Percentiles rank a stretch among this genome's conserved stretches.
phyloP scores from a whole-genome alignment of 2,888 invertebrate species.

The Blera fallax region DNA sequence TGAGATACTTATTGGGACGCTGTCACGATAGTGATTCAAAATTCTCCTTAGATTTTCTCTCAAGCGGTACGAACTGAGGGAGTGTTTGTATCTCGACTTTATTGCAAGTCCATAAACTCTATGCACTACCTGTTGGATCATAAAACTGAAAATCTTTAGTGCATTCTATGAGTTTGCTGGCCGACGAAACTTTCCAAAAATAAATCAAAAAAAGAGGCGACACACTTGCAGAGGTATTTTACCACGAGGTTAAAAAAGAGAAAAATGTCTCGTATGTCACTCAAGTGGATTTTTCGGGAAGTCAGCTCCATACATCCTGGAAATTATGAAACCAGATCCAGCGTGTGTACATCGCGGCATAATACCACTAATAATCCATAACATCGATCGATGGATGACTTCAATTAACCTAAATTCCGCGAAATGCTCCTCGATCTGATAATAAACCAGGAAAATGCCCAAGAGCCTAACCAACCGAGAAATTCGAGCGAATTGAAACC shows the following conservation, averaged over 20 bases:
- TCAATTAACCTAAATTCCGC: constrained; percentile 66
- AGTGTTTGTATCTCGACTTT: not conserved
- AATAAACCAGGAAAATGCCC: constrained; percentile 31
- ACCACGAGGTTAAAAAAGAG: no score
- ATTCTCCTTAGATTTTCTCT: not conserved
- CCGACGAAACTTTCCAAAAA: not conserved
- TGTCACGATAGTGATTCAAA: constrained; percentile 18
- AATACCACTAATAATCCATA: constrained; percentile 38
- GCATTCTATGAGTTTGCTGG: not conserved
- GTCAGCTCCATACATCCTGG: constrained; percentile 13
- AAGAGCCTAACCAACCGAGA: constrained; percentile 30
- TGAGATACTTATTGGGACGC: not conserved
- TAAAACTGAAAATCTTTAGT: not conserved
- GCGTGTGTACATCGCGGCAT: not conserved
- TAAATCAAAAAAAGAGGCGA: not conserved
- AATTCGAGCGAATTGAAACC: constrained; percentile 14
- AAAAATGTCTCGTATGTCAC: constrained; percentile 7
- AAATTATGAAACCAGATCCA: constrained; percentile 30
- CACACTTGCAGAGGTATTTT: not conserved
- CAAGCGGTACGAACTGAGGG: not conserved
- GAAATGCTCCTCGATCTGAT: constrained; percentile 51
- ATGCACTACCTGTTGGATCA: not conserved
- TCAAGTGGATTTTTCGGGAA: constrained; percentile 33
- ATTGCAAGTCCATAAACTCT: constrained; percentile 11
- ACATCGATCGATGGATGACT: constrained; percentile 62